Percentiles rank a stretch among this genome's conserved stretches.
phyloP scores from a whole-genome alignment of 2,113 vertebrate genomes.

The Neodon shergylaensis region DNA sequence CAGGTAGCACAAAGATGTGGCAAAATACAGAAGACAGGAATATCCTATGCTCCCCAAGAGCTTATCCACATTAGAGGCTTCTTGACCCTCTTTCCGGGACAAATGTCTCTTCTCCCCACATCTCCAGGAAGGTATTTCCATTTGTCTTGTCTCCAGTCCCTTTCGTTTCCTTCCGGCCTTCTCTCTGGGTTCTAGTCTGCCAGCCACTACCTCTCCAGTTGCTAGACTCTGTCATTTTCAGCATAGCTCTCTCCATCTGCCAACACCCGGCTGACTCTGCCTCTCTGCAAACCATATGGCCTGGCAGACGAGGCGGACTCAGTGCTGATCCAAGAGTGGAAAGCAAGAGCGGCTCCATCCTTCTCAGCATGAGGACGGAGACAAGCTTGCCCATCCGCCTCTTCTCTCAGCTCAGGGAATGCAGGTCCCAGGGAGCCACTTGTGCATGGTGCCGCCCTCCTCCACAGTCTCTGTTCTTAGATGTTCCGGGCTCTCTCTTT shows the following conservation, averaged over 20 bases:
- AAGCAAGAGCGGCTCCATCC: conserved; percentile 46
- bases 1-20: neutral
- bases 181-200: neutral
- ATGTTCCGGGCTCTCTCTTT: neutral
- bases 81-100: neutral
- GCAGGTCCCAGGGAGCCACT: neutral
- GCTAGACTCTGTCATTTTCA: conserved; percentile 80
- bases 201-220: conserved; percentile 52
- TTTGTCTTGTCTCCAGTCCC: neutral
- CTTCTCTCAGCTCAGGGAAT: neutral
- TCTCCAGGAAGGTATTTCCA: neutral
- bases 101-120: neutral
- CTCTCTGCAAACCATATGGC: conserved; percentile 74
- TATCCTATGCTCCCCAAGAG: neutral
- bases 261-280: conserved; percentile 48
- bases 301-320: conserved; percentile 65
- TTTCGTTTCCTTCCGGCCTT: neutral
- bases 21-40: neutral
- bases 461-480: neutral
- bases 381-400: neutral
- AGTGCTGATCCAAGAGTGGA: conserved; percentile 66
- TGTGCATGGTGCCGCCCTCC: neutral
- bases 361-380: neutral
- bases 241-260: conserved; percentile 68
- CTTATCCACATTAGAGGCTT: neutral